Conservation (phyloP, 1,140 invertebrate species). For the Drosophila saltans region DNA sequence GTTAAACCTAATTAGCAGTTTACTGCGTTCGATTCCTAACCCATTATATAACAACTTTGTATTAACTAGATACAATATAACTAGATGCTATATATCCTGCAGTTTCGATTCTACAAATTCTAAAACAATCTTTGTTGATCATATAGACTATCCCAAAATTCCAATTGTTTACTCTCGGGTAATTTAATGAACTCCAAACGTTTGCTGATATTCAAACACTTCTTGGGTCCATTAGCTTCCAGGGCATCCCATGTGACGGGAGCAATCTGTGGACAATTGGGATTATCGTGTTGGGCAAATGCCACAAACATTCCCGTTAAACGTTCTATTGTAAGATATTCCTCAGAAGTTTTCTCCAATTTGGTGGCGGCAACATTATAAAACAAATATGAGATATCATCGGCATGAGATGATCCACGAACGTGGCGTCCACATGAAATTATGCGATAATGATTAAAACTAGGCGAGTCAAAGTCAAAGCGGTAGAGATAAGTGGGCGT, state of each 20-base stretch:
- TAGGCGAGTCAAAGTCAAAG: slow-evolving; percentile 81
- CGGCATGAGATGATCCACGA: slow-evolving; percentile 84
- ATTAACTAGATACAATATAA: too few species aligned
- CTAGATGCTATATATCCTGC: too few species aligned
- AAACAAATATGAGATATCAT: slow-evolving; percentile 87
- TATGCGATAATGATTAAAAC: slow-evolving; percentile 68
- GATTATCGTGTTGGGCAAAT: slow-evolving; percentile 78
- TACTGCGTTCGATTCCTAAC: too few species aligned
- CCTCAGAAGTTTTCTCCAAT: slow-evolving; percentile 63
- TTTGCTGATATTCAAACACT: slow-evolving; percentile 81
- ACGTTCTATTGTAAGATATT: slow-evolving; percentile 75
- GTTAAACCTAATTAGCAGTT: too few species aligned
- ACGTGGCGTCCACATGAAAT: slow-evolving; percentile 70
- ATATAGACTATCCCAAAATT: slow-evolving; percentile 82
- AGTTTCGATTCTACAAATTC: neutral
- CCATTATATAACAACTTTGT: too few species aligned
- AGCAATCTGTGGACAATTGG: slow-evolving; percentile 51
- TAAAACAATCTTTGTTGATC: slow-evolving; percentile 45
- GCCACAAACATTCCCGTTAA: slow-evolving; percentile 81
- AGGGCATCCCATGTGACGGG: slow-evolving; percentile 52
- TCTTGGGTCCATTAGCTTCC: slow-evolving; percentile 27
- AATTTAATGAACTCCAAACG: slow-evolving; percentile 67
- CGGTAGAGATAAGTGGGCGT: slow-evolving; percentile 83
- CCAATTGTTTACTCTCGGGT: slow-evolving; percentile 78
- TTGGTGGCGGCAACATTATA: slow-evolving; percentile 82